phyloP scores from a whole-genome alignment of 1,140 invertebrate species.

The Dreissena polymorpha region DNA sequence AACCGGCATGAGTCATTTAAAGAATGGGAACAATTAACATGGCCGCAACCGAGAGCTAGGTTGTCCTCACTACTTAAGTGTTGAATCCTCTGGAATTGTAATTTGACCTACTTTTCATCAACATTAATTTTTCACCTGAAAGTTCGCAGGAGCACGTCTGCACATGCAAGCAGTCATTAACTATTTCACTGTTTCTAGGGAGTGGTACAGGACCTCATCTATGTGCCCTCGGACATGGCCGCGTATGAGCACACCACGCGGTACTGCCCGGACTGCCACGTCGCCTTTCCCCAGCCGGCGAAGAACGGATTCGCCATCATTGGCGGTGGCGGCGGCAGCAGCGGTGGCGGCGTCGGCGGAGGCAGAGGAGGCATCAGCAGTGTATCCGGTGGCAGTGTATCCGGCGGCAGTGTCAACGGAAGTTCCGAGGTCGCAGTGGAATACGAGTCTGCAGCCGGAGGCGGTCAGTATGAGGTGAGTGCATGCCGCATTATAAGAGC shows the following conservation, averaged over 20 bases:
- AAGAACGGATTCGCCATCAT: background rate
- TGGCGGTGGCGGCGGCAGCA: background rate
- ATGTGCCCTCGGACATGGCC: conserved; percentile 28
- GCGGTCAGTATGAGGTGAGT: background rate
- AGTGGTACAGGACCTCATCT: conserved; percentile 39
- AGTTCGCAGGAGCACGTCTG: no score
- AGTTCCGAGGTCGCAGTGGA: background rate
- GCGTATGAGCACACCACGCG: conserved; percentile 21
- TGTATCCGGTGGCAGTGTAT: background rate
- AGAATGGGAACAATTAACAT: no score
- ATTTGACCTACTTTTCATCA: no score
- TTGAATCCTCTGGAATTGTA: no score
- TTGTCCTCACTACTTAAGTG: no score
- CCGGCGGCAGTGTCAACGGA: background rate
- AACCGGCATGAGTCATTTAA: no score
- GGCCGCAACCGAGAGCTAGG: no score
- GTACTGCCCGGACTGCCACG: conserved; percentile 38
- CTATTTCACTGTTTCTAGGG: conserved; percentile 31
- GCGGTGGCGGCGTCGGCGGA: background rate
- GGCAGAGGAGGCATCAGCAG: background rate
- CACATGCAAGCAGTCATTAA: no score
- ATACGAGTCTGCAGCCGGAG: background rate
- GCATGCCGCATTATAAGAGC: background rate
- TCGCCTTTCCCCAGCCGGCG: conserved; percentile 14
- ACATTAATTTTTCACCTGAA: no score